phyloP scores from a whole-genome alignment of 2,797 vertebrate genomes.

The Cyprinodon diabolis region DNA sequence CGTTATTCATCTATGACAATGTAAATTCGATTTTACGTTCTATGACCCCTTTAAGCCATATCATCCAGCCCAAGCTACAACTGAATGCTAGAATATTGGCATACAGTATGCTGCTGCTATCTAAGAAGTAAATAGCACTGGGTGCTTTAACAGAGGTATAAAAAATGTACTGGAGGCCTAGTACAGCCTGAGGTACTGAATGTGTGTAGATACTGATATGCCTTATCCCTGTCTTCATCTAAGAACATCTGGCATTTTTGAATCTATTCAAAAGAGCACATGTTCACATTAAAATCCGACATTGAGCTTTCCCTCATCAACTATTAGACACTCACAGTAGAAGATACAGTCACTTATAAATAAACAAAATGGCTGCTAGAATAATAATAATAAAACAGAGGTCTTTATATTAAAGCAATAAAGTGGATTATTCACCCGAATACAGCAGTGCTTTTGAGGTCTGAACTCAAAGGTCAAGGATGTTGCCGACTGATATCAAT shows the following conservation, averaged over 20 bases:
- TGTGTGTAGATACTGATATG: not conserved
- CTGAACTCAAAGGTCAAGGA: conserved; percentile 4
- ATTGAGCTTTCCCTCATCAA: not conserved
- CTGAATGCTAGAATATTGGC: not conserved
- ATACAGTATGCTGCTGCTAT: not conserved
- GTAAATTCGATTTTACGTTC: too few species aligned
- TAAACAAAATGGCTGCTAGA: not conserved
- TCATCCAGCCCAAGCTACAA: too few species aligned
- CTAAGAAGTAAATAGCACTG: not conserved
- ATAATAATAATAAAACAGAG: not conserved
- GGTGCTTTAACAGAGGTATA: not conserved
- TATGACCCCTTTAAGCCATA: too few species aligned
- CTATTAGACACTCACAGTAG: not conserved
- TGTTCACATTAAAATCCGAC: not conserved
- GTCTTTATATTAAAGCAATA: not conserved
- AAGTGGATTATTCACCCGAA: not conserved
- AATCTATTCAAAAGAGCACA: not conserved
- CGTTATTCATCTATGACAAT: too few species aligned
- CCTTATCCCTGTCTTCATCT: not conserved
- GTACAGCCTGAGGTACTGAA: not conserved
- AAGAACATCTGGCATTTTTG: not conserved
- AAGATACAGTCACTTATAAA: not conserved
- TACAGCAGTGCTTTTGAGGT: not conserved
- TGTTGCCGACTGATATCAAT: not conserved
- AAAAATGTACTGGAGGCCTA: not conserved